Percentiles rank a stretch among this genome's conserved stretches.
These are phyloP conservation scores for Periphyllus acericola DNA, from an alignment of 2,888 invertebrate species.

Conservation along the genomic window DNA sequence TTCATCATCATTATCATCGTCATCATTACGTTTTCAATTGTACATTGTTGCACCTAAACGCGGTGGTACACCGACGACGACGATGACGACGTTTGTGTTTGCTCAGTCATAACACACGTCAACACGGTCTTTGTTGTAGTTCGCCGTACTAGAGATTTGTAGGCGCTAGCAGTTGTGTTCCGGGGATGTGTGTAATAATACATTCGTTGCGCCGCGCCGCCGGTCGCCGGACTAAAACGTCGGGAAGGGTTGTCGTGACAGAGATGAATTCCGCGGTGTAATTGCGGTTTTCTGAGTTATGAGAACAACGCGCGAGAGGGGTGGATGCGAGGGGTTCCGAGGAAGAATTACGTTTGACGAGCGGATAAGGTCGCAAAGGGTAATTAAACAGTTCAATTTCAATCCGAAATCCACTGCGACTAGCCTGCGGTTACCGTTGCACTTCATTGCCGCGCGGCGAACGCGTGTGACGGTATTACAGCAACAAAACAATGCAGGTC, in stretches of 20 bases:
- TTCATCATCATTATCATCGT: too few species aligned
- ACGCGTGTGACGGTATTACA: neutral
- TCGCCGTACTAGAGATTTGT: too few species aligned
- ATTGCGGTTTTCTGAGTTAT: neutral
- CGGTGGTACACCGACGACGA: too few species aligned
- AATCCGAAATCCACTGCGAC: neutral
- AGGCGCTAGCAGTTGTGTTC: too few species aligned
- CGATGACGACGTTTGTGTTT: neutral
- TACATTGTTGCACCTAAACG: too few species aligned
- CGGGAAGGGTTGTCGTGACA: neutral
- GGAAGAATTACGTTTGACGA: neutral
- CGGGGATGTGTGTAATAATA: neutral
- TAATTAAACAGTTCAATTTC: slow-evolving; percentile 13
- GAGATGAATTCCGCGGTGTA: neutral
- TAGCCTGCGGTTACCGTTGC: neutral
- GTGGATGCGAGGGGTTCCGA: too few species aligned
- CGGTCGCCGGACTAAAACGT: neutral
- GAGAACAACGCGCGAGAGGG: neutral
- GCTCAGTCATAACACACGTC: neutral
- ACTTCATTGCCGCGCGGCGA: neutral
- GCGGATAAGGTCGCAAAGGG: neutral
- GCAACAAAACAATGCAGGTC: too few species aligned
- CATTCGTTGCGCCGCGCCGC: neutral
- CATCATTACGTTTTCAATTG: too few species aligned
- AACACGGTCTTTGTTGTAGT: neutral